Conservation (phyloP, 2,113 vertebrate genomes). For the Stegostoma tigrinum region DNA sequence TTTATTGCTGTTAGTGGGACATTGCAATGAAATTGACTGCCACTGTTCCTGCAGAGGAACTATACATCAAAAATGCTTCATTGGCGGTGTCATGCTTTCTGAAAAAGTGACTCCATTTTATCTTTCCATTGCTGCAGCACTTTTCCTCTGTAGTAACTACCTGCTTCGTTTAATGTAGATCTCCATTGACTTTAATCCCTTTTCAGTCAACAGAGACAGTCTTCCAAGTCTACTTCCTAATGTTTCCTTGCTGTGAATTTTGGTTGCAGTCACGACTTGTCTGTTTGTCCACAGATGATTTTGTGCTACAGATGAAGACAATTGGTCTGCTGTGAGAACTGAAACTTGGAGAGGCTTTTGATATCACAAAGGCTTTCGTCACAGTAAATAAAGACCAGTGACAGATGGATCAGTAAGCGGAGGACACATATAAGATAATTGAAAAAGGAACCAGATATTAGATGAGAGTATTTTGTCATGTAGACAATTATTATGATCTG, state of each 20-base stretch:
- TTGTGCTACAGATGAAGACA: background rate
- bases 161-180: background rate
- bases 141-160: background rate
- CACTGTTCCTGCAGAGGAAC: background rate
- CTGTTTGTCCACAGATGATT: background rate
- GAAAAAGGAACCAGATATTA: background rate
- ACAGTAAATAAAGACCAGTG: background rate
- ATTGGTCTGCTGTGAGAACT: background rate
- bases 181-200: background rate
- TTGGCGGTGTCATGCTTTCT: background rate
- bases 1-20: background rate
- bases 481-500: background rate
- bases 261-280: background rate
- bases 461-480: background rate
- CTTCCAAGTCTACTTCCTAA: background rate
- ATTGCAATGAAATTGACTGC: background rate
- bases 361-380: background rate
- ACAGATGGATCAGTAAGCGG: background rate
- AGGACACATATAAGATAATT: background rate
- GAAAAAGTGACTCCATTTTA: background rate
- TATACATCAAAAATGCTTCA: background rate
- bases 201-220: background rate
- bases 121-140: background rate
- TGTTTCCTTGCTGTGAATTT: background rate
- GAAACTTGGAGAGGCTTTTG: background rate